Percentiles rank a stretch among this genome's conserved stretches.
These are phyloP conservation scores for Pheosia gnoma DNA, from an alignment of 2,888 invertebrate genomes.

Conservation along the genomic window DNA sequence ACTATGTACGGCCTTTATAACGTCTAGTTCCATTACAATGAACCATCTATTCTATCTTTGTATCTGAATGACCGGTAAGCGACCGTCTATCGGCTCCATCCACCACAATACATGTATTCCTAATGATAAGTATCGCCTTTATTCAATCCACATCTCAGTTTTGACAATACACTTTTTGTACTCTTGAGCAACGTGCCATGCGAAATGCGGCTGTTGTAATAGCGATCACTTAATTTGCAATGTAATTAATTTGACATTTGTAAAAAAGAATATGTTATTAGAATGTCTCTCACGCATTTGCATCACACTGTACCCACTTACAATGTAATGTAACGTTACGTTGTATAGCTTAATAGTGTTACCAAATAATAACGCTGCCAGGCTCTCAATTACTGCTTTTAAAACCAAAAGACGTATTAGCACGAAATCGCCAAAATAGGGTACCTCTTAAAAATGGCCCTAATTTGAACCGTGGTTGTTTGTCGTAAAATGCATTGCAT, in stretches of 20 bases:
- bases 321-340: neutral
- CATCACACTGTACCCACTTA: neutral
- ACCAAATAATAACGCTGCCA: too few species aligned
- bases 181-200: constrained; percentile 31
- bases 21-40: constrained; percentile 19
- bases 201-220: constrained; percentile 27
- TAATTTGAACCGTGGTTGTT: too few species aligned
- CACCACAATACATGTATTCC: constrained; percentile 50
- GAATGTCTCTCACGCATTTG: neutral
- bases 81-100: constrained; percentile 21
- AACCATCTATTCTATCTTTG: constrained; percentile 24
- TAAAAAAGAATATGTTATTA: constrained; percentile 12
- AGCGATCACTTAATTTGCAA: constrained; percentile 24
- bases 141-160: constrained; percentile 20
- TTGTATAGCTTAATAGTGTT: too few species aligned
- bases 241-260: constrained; percentile 22
- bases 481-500: too few species aligned
- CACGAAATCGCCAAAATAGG: too few species aligned
- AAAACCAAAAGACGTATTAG: too few species aligned
- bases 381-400: too few species aligned
- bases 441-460: too few species aligned
- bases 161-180: constrained; percentile 30
- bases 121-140: constrained; percentile 39
- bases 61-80: constrained; percentile 22
- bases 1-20: neutral